These are phyloP conservation scores for Andrena cerasifolii DNA, from an alignment of 1,140 invertebrate species.

Conservation along the genomic window DNA sequence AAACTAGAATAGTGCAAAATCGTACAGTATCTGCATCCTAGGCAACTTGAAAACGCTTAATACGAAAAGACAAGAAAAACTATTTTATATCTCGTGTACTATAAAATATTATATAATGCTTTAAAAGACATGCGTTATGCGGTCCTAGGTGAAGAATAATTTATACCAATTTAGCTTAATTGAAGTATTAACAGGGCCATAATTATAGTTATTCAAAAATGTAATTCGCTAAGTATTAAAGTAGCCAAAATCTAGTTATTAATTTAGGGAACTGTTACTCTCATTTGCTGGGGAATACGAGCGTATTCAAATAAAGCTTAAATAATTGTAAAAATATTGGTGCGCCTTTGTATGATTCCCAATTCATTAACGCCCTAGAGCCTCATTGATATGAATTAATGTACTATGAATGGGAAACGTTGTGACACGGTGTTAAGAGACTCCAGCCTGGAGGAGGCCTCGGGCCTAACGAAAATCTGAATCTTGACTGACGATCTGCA, in stretches of 20 bases:
- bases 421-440: neutral
- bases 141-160: constrained; percentile 2
- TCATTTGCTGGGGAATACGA: neutral
- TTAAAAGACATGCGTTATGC: neutral
- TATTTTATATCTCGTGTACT: constrained; percentile 6
- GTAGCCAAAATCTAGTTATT: neutral
- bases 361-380: neutral
- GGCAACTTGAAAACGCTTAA: constrained; percentile 1
- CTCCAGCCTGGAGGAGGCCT: neutral
- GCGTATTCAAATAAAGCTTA: neutral
- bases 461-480: neutral
- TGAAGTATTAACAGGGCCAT: neutral
- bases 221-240: neutral
- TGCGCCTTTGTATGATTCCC: neutral
- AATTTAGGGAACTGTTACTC: neutral
- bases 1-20: neutral
- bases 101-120: neutral
- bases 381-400: neutral
- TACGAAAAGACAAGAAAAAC: constrained; percentile 2
- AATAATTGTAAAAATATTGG: neutral
- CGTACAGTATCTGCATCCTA: neutral
- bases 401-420: neutral
- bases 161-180: no score
- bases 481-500: constrained; percentile 8
- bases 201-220: neutral